phyloP scores from a whole-genome alignment of 1,140 invertebrate species.

The Andrena cerasifolii region DNA sequence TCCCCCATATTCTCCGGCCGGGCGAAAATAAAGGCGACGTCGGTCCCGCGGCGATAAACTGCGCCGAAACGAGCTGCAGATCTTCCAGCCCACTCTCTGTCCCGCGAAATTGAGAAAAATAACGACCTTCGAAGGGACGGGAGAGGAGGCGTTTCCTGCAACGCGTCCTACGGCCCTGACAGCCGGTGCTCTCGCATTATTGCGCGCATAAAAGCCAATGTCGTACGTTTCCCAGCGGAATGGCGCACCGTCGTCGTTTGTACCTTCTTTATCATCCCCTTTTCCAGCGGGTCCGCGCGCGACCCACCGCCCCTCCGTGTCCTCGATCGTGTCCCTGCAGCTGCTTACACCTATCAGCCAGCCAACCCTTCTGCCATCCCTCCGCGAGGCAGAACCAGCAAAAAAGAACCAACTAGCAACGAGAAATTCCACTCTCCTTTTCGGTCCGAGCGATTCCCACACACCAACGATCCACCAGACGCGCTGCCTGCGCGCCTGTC shows the following conservation, averaged over 20 bases:
- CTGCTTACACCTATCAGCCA: slow-evolving; percentile 2
- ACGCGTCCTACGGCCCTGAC: slow-evolving; percentile 40
- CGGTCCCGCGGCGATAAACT: slow-evolving; percentile 22
- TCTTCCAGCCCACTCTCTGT: background rate
- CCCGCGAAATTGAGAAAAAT: slow-evolving; percentile 57
- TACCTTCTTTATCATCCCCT: slow-evolving; percentile 45
- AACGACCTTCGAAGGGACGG: slow-evolving; percentile 28
- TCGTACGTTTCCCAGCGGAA: slow-evolving; percentile 59
- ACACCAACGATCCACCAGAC: background rate
- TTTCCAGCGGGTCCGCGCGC: background rate
- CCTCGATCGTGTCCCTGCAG: slow-evolving; percentile 11
- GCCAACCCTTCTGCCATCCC: background rate
- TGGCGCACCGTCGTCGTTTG: slow-evolving; percentile 28
- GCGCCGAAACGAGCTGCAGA: slow-evolving; percentile 2
- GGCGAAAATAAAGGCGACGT: slow-evolving; percentile 3
- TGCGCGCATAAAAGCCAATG: slow-evolving; percentile 67
- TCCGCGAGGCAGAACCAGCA: background rate
- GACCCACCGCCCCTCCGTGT: background rate
- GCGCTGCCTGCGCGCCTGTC: background rate
- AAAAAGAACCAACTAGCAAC: background rate
- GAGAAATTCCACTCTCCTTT: background rate
- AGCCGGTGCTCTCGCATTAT: slow-evolving; percentile 66
- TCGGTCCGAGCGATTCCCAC: too few relatives aligned
- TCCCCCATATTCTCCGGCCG: background rate
- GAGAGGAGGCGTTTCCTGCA: background rate